phyloP scores from a whole-genome alignment of 2,113 vertebrate species.

The Entelurus aequoreus region DNA sequence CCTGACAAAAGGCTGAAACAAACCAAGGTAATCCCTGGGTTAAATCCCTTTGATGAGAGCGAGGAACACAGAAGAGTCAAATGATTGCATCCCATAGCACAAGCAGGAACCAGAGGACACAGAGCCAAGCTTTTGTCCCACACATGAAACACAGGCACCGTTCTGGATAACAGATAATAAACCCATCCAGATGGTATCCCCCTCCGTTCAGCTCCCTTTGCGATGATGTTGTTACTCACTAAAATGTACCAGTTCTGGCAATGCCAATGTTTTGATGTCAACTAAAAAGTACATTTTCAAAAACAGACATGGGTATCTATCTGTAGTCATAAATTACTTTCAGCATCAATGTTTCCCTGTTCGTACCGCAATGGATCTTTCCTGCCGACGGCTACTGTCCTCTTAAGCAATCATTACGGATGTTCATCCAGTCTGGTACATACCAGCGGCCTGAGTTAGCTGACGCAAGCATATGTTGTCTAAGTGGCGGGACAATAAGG shows the following conservation, averaged over 20 bases:
- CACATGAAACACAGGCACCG: conserved; percentile 9
- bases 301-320: not conserved
- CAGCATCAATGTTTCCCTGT: not conserved
- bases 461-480: conserved; percentile 31
- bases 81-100: conserved; percentile 17
- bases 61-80: conserved; percentile 14
- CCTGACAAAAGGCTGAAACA: not conserved
- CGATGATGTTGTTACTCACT: conserved; percentile 21
- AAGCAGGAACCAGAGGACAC: conserved; percentile 1
- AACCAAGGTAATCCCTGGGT: conserved; percentile 12
- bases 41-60: not conserved
- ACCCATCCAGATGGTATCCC: conserved; percentile 31
- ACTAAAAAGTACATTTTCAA: not conserved
- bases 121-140: conserved; percentile 8
- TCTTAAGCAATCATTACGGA: conserved; percentile 11
- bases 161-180: conserved; percentile 26
- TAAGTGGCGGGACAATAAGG: conserved; percentile 29
- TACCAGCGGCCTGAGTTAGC: conserved; percentile 38
- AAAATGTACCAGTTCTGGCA: no score
- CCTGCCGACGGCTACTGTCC: not conserved
- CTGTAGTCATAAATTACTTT: not conserved
- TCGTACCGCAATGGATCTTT: not conserved
- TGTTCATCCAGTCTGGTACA: conserved; percentile 26
- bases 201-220: conserved; percentile 1
- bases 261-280: no score